Conservation (phyloP, 2,888 invertebrate species). For the Acanthococcus lagerstroemiae region DNA sequence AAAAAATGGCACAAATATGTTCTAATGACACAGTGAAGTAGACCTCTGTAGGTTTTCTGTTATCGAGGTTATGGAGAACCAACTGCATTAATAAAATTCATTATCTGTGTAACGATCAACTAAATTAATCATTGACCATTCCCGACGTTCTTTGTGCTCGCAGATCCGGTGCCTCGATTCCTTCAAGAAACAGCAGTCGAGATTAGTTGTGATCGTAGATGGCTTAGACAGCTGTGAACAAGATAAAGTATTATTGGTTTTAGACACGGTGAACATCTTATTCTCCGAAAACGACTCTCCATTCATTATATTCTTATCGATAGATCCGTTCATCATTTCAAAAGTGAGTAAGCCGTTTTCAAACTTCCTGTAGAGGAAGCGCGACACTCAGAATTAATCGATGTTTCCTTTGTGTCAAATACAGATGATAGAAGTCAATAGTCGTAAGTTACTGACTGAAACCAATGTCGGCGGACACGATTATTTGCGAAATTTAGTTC, state of each 20-base stretch:
- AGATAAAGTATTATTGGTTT: constrained; percentile 80
- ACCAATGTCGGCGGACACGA: constrained; percentile 90
- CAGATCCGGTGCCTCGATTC: constrained; percentile 82
- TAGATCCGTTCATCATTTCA: constrained; percentile 97
- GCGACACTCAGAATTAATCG: too few species aligned
- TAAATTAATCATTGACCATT: too few species aligned
- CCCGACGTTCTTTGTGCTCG: constrained; percentile 36
- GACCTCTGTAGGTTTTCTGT: too few species aligned
- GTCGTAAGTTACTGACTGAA: constrained; percentile 75
- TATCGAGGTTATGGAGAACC: too few species aligned
- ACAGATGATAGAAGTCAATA: constrained; percentile 81
- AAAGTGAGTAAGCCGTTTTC: constrained; percentile 67
- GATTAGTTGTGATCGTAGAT: constrained; percentile 90
- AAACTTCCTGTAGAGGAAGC: too few species aligned
- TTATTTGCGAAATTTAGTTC: constrained; percentile 90
- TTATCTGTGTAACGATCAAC: too few species aligned
- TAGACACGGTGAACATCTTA: constrained; percentile 90
- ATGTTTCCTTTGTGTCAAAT: neutral
- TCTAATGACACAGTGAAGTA: too few species aligned
- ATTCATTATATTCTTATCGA: constrained; percentile 89
- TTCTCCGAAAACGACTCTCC: constrained; percentile 90
- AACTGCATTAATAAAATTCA: too few species aligned
- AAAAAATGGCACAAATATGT: too few species aligned
- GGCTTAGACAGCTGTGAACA: constrained; percentile 97
- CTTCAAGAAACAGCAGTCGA: constrained; percentile 85